Evolutionary conservation across 1,140 invertebrate genomes (phyloP), one percentile per base, ranked within the genome.

Genomic region (Drosophila rufa): DNA sequence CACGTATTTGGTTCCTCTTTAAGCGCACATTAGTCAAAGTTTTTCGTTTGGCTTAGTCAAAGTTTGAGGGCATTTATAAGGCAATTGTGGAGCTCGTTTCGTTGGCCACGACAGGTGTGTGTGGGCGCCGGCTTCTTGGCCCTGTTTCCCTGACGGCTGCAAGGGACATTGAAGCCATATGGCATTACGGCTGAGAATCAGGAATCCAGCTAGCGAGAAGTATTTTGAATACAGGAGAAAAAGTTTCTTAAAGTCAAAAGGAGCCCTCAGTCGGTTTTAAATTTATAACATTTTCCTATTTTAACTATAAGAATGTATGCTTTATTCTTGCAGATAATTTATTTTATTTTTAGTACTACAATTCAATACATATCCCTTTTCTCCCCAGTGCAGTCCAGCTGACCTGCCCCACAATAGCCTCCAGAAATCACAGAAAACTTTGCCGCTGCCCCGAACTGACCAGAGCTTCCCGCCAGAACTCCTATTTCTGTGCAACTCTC

Each of bases 11-110:
- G 71, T 76, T 82, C 76, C 84, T 87, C 84, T 87, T 87, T 89
- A 89, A 89, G 84, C 80, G 80, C 80, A 80, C 85, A 89, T 89
- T 89, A 89, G 90, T 89, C 84, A 89, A 89, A 89, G 84, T 90
- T 87, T 90, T 89, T 89, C 76, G 75, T 62, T 48, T 67, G 79
- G 61, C 77, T 87, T 67, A 62, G 75, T 47, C 62, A 67, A 86
- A 86, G 75, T 86, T 82, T 86, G 75, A 62, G 78, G 78, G 80
- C 80, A 90, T 89, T 89, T 90, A 90, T 89, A 89, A 89, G 80
- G 85, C 84, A 84, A 89, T 89, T 84, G 84, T 89, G 73, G 59
- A 84, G 85, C 84, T 80, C 80, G 83, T 87, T 86, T 83, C 38
- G 56, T 67, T 61, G 70, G 66, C 74, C 75, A 71, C 55, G 80